These are phyloP conservation scores for Xiphophorus birchmanni DNA, from an alignment of 2,797 vertebrate species.

Conservation along the genomic window DNA sequence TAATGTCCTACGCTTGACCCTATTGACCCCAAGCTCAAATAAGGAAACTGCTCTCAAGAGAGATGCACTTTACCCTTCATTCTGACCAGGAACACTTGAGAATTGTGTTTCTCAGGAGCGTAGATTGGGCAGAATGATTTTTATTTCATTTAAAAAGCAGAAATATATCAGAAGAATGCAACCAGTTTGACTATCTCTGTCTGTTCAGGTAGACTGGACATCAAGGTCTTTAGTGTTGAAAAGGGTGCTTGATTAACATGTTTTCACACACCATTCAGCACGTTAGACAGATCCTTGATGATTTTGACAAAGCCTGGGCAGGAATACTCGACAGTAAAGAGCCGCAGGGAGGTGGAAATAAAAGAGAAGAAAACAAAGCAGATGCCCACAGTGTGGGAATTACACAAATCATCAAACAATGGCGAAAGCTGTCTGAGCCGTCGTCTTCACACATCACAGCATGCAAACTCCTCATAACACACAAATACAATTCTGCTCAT, in stretches of 20 bases:
- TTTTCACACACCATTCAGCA: conserved; percentile 50
- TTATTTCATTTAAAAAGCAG: conserved; percentile 21
- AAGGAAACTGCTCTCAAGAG: conserved; percentile 65
- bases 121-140: conserved; percentile 38
- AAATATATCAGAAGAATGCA: conserved; percentile 26
- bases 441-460: conserved; percentile 62
- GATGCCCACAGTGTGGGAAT: conserved; percentile 48
- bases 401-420: conserved; percentile 67
- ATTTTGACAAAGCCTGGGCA: conserved; percentile 39
- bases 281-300: conserved; percentile 45
- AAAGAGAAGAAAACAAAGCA: conserved; percentile 63
- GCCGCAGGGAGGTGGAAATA: conserved; percentile 42
- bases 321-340: conserved; percentile 39
- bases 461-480: conserved; percentile 34
- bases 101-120: conserved; percentile 31
- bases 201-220: conserved; percentile 46
- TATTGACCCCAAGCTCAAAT: conserved; percentile 66
- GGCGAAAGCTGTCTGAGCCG: conserved; percentile 39
- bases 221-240: conserved; percentile 31
- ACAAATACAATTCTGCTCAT: conserved; percentile 50
- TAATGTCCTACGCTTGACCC: conserved; percentile 71
- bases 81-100: conserved; percentile 42
- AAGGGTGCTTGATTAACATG: conserved; percentile 45
- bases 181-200: conserved; percentile 17
- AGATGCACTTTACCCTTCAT: conserved; percentile 55